Evolutionary conservation across 1,140 invertebrate genomes (phyloP).

Genomic region (Monomorium pharaonis): DNA sequence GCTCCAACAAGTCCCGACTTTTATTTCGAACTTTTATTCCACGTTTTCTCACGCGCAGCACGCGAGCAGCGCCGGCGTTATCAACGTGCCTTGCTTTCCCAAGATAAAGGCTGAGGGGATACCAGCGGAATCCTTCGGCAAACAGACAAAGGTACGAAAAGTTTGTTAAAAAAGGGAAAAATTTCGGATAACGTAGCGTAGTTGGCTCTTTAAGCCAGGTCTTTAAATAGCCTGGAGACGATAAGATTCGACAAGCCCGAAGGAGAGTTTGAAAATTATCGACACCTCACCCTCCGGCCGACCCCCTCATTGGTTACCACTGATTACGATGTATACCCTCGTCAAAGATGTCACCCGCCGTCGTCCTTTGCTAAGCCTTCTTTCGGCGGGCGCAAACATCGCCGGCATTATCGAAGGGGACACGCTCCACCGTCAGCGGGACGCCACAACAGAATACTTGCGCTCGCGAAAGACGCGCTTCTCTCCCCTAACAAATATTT

Average conservation of each 20-base stretch:
- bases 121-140: constrained; percentile 12
- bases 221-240: background rate
- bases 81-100: constrained; percentile 38
- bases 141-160: constrained; percentile 27
- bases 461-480: background rate
- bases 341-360: constrained; percentile 68
- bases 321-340: constrained; percentile 75
- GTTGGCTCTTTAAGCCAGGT: background rate
- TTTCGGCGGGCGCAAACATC: constrained; percentile 46
- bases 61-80: constrained; percentile 24
- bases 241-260: constrained; percentile 55
- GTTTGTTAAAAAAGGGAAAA: constrained; percentile 6
- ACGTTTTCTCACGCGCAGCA: constrained; percentile 55
- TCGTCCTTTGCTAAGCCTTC: constrained; percentile 44
- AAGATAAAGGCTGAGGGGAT: constrained; percentile 44
- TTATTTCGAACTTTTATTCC: constrained; percentile 55
- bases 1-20: constrained; percentile 41
- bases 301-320: constrained; percentile 29
- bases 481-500: constrained; percentile 25
- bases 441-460: background rate
- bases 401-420: constrained; percentile 50
- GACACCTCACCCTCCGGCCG: background rate
- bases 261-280: constrained; percentile 60
- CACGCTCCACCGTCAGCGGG: background rate
- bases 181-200: background rate